Evolutionary conservation across 2,888 invertebrate species (phyloP).

Genomic region (Trissolcus brochymenae): DNA sequence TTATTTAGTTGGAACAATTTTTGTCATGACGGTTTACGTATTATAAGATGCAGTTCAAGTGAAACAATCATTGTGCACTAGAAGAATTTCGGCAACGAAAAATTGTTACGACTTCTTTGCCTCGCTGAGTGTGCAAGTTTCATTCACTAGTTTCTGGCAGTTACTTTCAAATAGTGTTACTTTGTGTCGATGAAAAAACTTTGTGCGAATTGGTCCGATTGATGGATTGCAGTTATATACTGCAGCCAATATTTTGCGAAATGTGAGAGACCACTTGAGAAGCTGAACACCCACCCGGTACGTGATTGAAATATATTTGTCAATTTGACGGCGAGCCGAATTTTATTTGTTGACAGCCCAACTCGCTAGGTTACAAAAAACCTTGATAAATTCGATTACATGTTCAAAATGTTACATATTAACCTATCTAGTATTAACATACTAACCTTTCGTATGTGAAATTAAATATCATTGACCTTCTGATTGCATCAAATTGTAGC

Average conservation of each 20-base stretch:
- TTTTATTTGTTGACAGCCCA: too few relatives aligned
- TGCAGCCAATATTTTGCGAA: conserved; percentile 20
- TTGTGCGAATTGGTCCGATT: background rate
- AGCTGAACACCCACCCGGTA: conserved; percentile 32
- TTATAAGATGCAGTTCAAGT: background rate
- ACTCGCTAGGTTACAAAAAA: background rate
- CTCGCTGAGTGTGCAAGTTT: too few relatives aligned
- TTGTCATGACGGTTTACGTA: too few relatives aligned
- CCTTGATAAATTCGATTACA: too few relatives aligned
- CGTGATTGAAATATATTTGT: conserved; percentile 37
- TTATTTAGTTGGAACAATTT: too few relatives aligned
- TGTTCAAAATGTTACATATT: too few relatives aligned
- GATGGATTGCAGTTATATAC: conserved; percentile 16
- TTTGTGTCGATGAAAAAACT: conserved; percentile 12
- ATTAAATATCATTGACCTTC: too few relatives aligned
- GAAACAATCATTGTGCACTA: background rate
- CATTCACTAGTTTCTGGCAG: background rate
- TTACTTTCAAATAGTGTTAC: conserved; percentile 25
- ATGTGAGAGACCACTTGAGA: conserved; percentile 23
- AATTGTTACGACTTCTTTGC: too few relatives aligned
- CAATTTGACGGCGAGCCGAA: background rate
- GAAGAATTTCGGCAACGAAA: too few relatives aligned
- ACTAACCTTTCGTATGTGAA: too few relatives aligned
- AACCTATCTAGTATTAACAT: too few relatives aligned
- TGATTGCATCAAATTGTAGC: too few relatives aligned